These are phyloP conservation scores for Chaenogobius annularis DNA, from an alignment of 2,113 vertebrate genomes.

Conservation along the genomic window DNA sequence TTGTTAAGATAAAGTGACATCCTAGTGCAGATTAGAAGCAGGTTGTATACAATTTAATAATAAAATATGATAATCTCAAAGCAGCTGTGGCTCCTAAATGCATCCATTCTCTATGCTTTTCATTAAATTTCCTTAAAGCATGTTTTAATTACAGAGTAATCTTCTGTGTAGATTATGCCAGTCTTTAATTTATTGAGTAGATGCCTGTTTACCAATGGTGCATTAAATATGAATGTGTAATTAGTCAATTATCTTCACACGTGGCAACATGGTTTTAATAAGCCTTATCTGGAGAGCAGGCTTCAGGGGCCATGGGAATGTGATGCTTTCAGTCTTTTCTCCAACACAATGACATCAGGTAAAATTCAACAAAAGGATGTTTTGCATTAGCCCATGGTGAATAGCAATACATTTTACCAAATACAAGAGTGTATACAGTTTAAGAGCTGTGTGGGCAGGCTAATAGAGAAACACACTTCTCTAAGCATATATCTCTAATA, in stretches of 20 bases:
- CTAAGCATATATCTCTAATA: not conserved
- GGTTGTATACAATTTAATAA: conserved; percentile 7
- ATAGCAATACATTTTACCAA: not conserved
- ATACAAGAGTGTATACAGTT: not conserved
- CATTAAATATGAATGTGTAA: conserved; percentile 5
- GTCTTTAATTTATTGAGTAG: conserved; percentile 10
- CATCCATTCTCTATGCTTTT: not conserved
- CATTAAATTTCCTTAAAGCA: not conserved
- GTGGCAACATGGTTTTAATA: conserved; percentile 5
- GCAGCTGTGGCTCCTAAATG: not conserved
- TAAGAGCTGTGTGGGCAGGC: conserved; percentile 4
- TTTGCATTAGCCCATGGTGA: not conserved
- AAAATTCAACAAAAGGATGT: conserved; percentile 2
- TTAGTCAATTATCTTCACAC: conserved; percentile 7
- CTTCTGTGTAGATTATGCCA: conserved; percentile 1
- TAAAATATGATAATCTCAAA: not conserved
- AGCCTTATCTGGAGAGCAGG: conserved; percentile 1
- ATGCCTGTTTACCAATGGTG: conserved; percentile 8
- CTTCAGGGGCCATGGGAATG: conserved; percentile 8
- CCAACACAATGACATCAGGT: not conserved
- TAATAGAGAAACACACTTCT: not conserved
- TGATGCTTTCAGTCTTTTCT: conserved; percentile 1
- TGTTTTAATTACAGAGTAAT: conserved; percentile 12
- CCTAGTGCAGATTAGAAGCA: not conserved
- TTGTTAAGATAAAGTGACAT: not conserved